These are phyloP conservation scores for Neodiprion lecontei DNA, from an alignment of 1,140 invertebrate genomes.

Conservation along the genomic window DNA sequence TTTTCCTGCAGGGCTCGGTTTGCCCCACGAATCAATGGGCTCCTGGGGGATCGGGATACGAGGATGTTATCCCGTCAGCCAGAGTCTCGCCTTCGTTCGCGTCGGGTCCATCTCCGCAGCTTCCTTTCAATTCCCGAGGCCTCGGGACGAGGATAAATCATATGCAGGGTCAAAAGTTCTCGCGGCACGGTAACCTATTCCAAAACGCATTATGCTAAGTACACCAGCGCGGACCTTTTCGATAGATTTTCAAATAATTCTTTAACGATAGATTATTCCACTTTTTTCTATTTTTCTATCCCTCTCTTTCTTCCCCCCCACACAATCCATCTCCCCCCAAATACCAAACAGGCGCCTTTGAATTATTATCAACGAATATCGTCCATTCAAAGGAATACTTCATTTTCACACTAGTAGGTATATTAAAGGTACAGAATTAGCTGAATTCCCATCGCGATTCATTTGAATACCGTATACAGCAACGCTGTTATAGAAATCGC, in stretches of 20 bases:
- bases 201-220: constrained; percentile 7
- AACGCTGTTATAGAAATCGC: too few species aligned
- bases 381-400: not conserved
- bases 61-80: not conserved
- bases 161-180: constrained; percentile 3
- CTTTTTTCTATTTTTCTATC: not conserved
- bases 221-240: not conserved
- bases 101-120: constrained; percentile 3
- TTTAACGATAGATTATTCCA: constrained; percentile 1
- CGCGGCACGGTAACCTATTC: constrained; percentile 4
- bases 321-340: not conserved
- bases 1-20: not conserved
- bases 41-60: not conserved
- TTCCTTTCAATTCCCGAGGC: constrained; percentile 3
- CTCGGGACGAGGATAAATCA: not conserved
- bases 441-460: too few species aligned
- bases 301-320: too few species aligned
- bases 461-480: too few species aligned
- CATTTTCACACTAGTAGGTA: too few species aligned
- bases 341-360: not conserved
- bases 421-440: too few species aligned
- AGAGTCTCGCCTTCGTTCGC: not conserved
- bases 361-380: not conserved
- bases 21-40: not conserved
- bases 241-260: constrained; percentile 8